Evolutionary conservation across 2,888 invertebrate species (phyloP).

Genomic region (Eudasyphora cyanicolor): DNA sequence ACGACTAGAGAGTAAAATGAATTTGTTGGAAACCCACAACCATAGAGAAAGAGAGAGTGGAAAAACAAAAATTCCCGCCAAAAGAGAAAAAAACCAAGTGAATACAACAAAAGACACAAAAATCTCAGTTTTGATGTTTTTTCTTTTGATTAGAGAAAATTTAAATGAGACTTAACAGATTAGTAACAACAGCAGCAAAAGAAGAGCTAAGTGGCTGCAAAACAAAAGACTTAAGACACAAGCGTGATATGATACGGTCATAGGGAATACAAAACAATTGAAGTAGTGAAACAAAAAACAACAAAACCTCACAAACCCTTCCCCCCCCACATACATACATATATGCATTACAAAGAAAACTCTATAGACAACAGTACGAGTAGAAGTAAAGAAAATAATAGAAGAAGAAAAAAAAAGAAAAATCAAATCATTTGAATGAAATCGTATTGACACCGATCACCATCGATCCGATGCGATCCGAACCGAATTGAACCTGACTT

Average conservation of each 20-base stretch:
- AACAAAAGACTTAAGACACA: slow-evolving; percentile 53
- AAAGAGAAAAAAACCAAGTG: background rate
- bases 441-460: slow-evolving; percentile 1
- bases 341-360: too few relatives aligned
- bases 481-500: slow-evolving; percentile 3
- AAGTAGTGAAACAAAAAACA: too few relatives aligned
- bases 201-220: background rate
- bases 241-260: background rate
- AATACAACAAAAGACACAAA: too few relatives aligned
- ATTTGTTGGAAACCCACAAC: background rate
- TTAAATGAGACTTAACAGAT: too few relatives aligned
- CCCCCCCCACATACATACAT: too few relatives aligned
- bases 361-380: too few relatives aligned
- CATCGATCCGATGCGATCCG: background rate
- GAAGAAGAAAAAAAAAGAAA: background rate
- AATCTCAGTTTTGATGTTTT: too few relatives aligned
- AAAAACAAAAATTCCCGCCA: background rate
- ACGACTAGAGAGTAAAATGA: slow-evolving; percentile 1
- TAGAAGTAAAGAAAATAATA: too few relatives aligned
- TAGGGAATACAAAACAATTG: background rate
- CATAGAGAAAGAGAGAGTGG: background rate
- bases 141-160: too few relatives aligned
- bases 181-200: background rate
- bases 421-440: background rate
- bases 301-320: too few relatives aligned